Evolutionary conservation across 1,140 invertebrate species (phyloP), one percentile per base, ranked within the genome.

Genomic region (Drosophila paulistorum): DNA sequence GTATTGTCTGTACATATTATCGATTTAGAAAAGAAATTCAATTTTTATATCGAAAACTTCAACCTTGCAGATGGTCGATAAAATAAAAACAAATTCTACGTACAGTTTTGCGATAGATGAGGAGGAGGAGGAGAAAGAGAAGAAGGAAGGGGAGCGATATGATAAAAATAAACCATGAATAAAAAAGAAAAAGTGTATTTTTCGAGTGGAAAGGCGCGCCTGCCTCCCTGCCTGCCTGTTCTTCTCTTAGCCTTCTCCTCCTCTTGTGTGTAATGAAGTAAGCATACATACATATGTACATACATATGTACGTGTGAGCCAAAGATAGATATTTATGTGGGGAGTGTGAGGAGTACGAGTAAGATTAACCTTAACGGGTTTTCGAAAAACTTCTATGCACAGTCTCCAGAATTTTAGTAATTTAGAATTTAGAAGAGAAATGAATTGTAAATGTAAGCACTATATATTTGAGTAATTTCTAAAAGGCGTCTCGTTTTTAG

Each of bases 141-240:
- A 30, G 30, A 30, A 30, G 6, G 30, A 30, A 30, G 63, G 59
- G 73, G 62, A 74, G 77, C 68, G 81, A 81, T 67, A 80, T 69
- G 77, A 69, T 89, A 89, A 79, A 89, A 89, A 89, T 89, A 89
- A 89, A 89, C 75, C 79, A 84, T 81, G 84, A 89, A 83, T 81
- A 89, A 87, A 77, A 85, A 71, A 60, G 79, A 74, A 68, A 68
- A 67, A 71, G 71, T 74, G 67, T 62, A 30, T 64, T 58, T 54
- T 68, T 61, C 69, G 61, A 74, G 70, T 74, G 74, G 77, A 65
- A 76, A 77, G 74, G 58, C 74, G 61, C 57, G 55, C 65, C 42
- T 54, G 64, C 54, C 64, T 71, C 48, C 59, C 58, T 54, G 64
- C 59, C 58, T 60, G 64, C 33, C n/a, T n/a, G n/a, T n/a, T n/a